Conservation (phyloP, 2,888 invertebrate species). For the Eucera pruinosa region DNA sequence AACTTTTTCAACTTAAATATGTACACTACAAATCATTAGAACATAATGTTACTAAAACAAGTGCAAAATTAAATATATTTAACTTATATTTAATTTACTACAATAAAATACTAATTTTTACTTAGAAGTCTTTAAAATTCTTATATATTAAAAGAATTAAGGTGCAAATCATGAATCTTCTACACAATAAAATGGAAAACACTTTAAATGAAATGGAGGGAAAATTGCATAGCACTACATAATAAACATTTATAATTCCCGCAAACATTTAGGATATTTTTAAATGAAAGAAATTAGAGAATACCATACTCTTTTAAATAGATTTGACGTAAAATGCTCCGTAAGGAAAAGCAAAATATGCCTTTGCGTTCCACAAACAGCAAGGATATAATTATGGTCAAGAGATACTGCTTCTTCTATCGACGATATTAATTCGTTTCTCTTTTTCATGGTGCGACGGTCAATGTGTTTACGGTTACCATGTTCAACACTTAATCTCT, state of each 20-base stretch:
- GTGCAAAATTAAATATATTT: background rate
- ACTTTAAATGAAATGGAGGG: conserved; percentile 14
- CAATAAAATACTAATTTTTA: background rate
- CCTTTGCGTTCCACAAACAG: conserved; percentile 86
- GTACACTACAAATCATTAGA: background rate
- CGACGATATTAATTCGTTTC: conserved; percentile 70
- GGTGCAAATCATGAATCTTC: too few relatives aligned
- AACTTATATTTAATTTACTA: too few relatives aligned
- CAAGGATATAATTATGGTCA: conserved; percentile 87
- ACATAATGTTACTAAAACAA: background rate
- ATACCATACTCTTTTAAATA: background rate
- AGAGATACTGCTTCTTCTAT: conserved; percentile 86
- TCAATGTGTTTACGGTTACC: conserved; percentile 30
- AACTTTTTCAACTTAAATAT: background rate
- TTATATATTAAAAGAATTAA: background rate
- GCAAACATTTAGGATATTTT: background rate
- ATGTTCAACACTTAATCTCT: conserved; percentile 74
- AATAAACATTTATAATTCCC: background rate
- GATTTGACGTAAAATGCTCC: conserved; percentile 56
- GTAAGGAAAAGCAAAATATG: conserved; percentile 74
- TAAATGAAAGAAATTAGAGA: background rate
- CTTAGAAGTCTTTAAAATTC: background rate
- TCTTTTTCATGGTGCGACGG: conserved; percentile 49
- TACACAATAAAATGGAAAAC: background rate
- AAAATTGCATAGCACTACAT: background rate